These are phyloP conservation scores for Lutraria lutraria DNA, from an alignment of 2,888 invertebrate genomes.

Conservation along the genomic window DNA sequence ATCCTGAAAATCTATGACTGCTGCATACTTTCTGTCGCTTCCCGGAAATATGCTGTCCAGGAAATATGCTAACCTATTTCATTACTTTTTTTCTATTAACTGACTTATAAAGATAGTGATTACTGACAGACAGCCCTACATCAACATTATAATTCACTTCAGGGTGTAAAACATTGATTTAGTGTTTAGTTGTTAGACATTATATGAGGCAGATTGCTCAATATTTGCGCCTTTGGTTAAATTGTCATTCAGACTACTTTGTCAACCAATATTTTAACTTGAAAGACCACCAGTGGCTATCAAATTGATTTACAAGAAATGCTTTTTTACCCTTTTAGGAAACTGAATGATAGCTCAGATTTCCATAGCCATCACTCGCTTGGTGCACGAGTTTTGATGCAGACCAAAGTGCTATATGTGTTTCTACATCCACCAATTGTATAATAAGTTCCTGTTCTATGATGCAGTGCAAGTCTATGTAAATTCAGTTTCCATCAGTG, in stretches of 20 bases:
- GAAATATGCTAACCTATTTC: neutral
- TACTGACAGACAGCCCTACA: neutral
- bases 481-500: too few relatives aligned
- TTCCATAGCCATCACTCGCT: too few relatives aligned
- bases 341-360: too few relatives aligned
- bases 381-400: too few relatives aligned
- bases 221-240: neutral
- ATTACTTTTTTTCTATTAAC: neutral
- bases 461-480: too few relatives aligned
- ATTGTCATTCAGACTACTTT: neutral
- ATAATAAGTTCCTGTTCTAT: too few relatives aligned
- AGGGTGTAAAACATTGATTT: neutral
- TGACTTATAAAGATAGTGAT: neutral
- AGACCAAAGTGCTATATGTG: too few relatives aligned
- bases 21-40: neutral
- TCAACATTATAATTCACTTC: neutral
- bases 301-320: neutral
- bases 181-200: neutral
- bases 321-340: too few relatives aligned
- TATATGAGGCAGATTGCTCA: neutral
- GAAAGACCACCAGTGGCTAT: neutral
- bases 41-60: neutral
- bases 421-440: too few relatives aligned
- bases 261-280: constrained; percentile 1
- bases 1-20: neutral